Evolutionary conservation across 2,888 invertebrate genomes (phyloP), one percentile per base, ranked within the genome.

Genomic region (Rhamnusium bicolor): DNA sequence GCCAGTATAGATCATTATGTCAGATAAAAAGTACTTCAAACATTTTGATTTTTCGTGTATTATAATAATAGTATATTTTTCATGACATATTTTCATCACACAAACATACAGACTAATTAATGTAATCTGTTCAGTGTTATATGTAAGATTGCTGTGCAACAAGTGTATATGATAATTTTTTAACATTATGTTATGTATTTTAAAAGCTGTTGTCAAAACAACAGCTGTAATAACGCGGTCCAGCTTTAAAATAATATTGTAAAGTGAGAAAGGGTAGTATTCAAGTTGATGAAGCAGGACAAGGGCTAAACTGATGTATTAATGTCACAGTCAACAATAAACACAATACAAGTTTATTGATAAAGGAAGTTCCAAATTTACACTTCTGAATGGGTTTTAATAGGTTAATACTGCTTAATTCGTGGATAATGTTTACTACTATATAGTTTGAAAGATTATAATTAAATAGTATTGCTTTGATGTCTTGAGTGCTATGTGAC

Each of bases 141-240:
- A 54, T 60, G 58, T 70, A 58, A 72, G 56, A 72, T 67, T 72
- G 75, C 69, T 75, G 75, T 70, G 75, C 67, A 70, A 73, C 66
- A 70, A 54, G 29, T 73, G 61, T 70, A 62, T 40, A 53, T 40
- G 53, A 27, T 70, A 24, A 69, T 32, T 74, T 74, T 71, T 69
- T 75, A 66, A 24, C 8, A 14, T 75, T 75, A 60, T 47, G 54
- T 75, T 74, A 47, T 60, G 61, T 32, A 73, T 76, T 76, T 62
- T 71, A 65, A 32, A 67, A 73, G 68, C 76, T 76, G 76, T 76
- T 73, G 75, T 63, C 40, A 40, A 58, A 46, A 29, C 69, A 71
- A 76, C 76, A 76, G 76, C 69, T 56, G 56, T 61, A 76, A 68
- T 29, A 70, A 72, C 73, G 76, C 73, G 76, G 76, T 76, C 73